Percentiles rank a stretch among this genome's conserved stretches.
Conservation (phyloP, 2,797 vertebrate species). For the Hydrolagus colliei region DNA sequence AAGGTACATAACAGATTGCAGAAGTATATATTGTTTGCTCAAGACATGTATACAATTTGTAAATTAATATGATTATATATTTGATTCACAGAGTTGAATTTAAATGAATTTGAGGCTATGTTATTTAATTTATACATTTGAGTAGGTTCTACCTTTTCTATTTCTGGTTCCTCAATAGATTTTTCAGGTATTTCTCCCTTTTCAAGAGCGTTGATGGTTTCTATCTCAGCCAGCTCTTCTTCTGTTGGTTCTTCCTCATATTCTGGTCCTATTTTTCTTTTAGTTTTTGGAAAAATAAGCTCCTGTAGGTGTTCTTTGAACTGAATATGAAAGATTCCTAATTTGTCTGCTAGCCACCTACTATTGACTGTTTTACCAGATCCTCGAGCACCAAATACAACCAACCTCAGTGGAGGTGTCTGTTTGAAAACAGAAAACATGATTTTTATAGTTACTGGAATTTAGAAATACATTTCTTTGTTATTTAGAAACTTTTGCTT, state of each 20-base stretch:
- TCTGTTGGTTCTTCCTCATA: slow-evolving; percentile 59
- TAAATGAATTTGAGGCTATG: background rate
- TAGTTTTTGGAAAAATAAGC: slow-evolving; percentile 72
- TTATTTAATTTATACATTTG: background rate
- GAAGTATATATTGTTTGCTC: too few species aligned
- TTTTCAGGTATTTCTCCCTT: slow-evolving; percentile 33
- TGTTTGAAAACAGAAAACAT: slow-evolving; percentile 41
- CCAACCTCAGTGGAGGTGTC: slow-evolving; percentile 76
- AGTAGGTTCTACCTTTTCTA: background rate
- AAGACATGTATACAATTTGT: too few species aligned
- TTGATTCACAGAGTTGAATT: too few species aligned
- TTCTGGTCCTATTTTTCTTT: slow-evolving; percentile 51
- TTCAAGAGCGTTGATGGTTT: slow-evolving; percentile 36
- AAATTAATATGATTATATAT: too few species aligned
- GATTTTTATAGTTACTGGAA: background rate
- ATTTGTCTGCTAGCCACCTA: slow-evolving; percentile 66
- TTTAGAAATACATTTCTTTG: background rate
- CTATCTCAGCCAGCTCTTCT: slow-evolving; percentile 44
- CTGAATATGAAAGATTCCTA: slow-evolving; percentile 86
- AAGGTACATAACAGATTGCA: too few species aligned
- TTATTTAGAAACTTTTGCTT: background rate
- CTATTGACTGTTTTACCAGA: slow-evolving; percentile 76
- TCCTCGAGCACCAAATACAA: slow-evolving; percentile 71
- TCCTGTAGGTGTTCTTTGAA: slow-evolving; percentile 82
- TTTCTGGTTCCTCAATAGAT: slow-evolving; percentile 27